Evolutionary conservation across 1,140 invertebrate species (phyloP), one percentile per base, ranked within the genome.

Genomic region (Apolygus lucorum): DNA sequence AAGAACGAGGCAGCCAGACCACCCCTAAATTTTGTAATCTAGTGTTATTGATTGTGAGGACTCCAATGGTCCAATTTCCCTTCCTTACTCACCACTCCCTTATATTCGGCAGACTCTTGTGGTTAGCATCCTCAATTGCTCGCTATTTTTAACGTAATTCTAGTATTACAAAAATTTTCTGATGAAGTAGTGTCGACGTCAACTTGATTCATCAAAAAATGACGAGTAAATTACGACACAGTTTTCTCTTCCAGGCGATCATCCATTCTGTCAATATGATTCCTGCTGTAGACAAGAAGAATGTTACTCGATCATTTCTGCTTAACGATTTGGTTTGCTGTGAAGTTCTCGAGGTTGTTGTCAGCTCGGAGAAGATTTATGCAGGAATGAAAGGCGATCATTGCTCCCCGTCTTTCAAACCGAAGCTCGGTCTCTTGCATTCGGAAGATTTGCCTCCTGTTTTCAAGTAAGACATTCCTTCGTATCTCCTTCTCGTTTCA

Each of bases 251-350:
- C 1, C 77, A 89, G 86, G 87, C 85, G 70, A 88, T 87, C 77
- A 84, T 87, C 79, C 85, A 85, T 26, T 81, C 85, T 25, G 82
- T 83, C 68, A 87, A 88, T 81, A 81, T 88, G 77, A 88, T 90
- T 77, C 86, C 86, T 72, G 87, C 88, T 54, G 84, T 90, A 77
- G 88, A 91, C 82, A 90, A 91, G 82, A 89, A 91, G 81, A 89
- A 88, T 77, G 85, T 88, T 74, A 86, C 84, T 78, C 86, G 86
- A 79, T 85, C 84, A 79, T 91, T 88, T 83, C 85, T 86, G 79
- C 86, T 86, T 81, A 92, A 89, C 84, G 90, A 93, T 81, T 86
- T 87, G 74, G 85, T 93, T 63, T 90, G 90, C 82, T 92, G 91
- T 81, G 91, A 93, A 82, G 89, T 95, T 22, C 82, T 93, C 74